phyloP scores from a whole-genome alignment of 2,797 vertebrate species.

The Gobionotothen gibberifrons region DNA sequence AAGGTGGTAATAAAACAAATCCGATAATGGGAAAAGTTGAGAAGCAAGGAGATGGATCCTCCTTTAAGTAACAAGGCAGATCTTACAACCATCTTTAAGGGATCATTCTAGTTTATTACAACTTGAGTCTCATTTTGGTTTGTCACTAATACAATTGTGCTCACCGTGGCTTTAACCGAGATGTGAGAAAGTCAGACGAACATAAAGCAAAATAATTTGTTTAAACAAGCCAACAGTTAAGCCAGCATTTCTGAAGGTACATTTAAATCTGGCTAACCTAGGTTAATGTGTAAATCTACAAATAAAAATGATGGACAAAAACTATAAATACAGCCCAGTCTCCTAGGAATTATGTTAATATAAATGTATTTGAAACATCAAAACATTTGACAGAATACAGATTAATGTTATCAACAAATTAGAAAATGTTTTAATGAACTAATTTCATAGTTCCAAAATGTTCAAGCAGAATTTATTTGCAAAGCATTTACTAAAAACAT shows the following conservation, averaged over 20 bases:
- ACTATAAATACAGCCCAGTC: not conserved
- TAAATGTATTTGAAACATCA: conserved; percentile 2
- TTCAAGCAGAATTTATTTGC: not conserved
- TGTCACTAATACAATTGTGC: not conserved
- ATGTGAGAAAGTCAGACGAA: not conserved
- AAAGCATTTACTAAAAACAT: not conserved
- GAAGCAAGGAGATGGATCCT: not conserved
- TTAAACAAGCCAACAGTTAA: not conserved
- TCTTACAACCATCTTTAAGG: not conserved
- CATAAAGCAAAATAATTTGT: not conserved
- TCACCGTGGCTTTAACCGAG: not conserved
- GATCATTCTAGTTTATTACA: not conserved
- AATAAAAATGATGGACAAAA: too few species aligned
- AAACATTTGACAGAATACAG: not conserved
- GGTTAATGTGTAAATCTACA: not conserved
- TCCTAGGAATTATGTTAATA: not conserved
- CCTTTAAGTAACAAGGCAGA: conserved; percentile 11
- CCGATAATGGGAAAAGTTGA: not conserved
- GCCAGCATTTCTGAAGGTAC: not conserved
- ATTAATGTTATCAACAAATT: conserved; percentile 5
- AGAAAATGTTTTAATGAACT: not conserved
- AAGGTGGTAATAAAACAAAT: not conserved
- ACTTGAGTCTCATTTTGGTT: not conserved
- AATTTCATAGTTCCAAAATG: conserved; percentile 1
- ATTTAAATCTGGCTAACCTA: not conserved